Percentiles rank a stretch among this genome's conserved stretches.
Evolutionary conservation across 2,888 invertebrate genomes (phyloP).

Genomic region (Agonopterix alstromeriana): DNA sequence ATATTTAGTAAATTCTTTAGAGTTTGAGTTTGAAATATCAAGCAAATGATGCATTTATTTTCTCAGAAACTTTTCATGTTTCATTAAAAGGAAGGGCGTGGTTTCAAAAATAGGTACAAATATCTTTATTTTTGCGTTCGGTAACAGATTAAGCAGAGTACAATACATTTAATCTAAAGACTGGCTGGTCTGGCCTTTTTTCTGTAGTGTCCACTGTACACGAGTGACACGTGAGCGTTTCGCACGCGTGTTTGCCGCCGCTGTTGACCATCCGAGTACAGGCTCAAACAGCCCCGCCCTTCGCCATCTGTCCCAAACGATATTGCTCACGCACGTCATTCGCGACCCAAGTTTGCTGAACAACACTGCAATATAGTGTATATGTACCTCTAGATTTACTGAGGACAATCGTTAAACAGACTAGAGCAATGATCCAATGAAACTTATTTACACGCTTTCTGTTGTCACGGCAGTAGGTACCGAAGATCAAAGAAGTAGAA

Average conservation of each 20-base stretch:
- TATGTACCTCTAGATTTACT: slow-evolving; percentile 32
- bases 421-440: slow-evolving; percentile 8
- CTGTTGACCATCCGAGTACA: slow-evolving; percentile 50
- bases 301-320: slow-evolving; percentile 45
- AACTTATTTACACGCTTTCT: slow-evolving; percentile 11
- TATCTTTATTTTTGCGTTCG: too few relatives aligned
- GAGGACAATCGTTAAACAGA: slow-evolving; percentile 13
- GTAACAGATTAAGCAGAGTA: too few relatives aligned
- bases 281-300: slow-evolving; percentile 42
- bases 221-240: slow-evolving; percentile 40
- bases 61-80: too few relatives aligned
- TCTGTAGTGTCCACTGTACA: background rate
- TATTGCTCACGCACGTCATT: slow-evolving; percentile 54
- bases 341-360: slow-evolving; percentile 39
- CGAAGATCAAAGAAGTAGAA: too few relatives aligned
- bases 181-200: too few relatives aligned
- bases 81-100: too few relatives aligned
- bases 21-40: too few relatives aligned
- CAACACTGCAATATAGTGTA: slow-evolving; percentile 23
- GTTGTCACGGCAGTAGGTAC: background rate
- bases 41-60: too few relatives aligned
- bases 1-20: too few relatives aligned
- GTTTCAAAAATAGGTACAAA: too few relatives aligned
- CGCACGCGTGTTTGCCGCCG: slow-evolving; percentile 51
- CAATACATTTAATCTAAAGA: too few relatives aligned